These are phyloP conservation scores for Zapornia atra DNA, from an alignment of 2,113 vertebrate species.

Conservation along the genomic window DNA sequence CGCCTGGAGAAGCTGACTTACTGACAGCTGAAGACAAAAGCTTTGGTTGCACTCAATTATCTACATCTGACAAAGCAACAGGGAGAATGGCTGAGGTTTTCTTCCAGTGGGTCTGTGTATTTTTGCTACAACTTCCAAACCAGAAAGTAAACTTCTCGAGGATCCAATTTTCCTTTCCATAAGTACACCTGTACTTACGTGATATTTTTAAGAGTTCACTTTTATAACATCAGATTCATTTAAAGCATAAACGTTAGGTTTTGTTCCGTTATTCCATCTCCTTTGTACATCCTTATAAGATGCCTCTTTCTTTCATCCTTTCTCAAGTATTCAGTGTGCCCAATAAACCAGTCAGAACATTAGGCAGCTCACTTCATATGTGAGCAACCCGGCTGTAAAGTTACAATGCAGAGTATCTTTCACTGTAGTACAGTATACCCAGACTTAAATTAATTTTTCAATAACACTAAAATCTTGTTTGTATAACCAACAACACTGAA, in stretches of 20 bases:
- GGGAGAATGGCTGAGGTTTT: not conserved
- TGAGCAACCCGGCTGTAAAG: not conserved
- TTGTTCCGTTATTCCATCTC: not conserved
- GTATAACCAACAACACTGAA: constrained; percentile 37
- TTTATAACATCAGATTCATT: not conserved
- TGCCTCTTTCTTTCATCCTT: not conserved
- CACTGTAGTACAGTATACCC: not conserved
- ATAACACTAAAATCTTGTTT: constrained; percentile 45
- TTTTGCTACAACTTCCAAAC: not conserved
- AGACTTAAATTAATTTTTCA: constrained; percentile 30
- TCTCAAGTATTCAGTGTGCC: not conserved
- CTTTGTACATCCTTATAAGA: not conserved
- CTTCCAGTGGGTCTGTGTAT: not conserved
- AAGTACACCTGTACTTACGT: not conserved
- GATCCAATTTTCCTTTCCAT: not conserved
- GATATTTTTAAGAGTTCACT: not conserved
- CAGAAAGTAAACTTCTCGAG: not conserved
- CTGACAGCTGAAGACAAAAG: constrained; percentile 58
- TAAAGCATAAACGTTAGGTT: not conserved
- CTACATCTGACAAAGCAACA: constrained; percentile 25
- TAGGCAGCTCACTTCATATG: not conserved
- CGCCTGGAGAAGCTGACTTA: not conserved
- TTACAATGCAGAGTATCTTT: not conserved
- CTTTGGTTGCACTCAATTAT: constrained; percentile 42
- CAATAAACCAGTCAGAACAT: not conserved